Base-by-base conservation (phyloP, 2,797 vertebrate genomes). In the Somateria mollissima region DNA sequence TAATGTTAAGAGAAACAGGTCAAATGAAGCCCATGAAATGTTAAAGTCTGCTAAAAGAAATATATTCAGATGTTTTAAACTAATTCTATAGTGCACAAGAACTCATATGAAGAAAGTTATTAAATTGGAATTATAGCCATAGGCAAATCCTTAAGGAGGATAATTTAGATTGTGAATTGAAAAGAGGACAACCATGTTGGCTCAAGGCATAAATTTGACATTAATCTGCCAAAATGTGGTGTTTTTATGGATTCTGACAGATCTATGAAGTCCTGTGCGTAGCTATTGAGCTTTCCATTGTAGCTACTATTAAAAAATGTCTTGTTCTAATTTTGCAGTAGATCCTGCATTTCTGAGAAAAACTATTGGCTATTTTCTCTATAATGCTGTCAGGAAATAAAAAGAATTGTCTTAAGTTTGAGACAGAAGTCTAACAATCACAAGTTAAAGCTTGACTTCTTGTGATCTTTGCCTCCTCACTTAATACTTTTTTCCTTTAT, bases 121-220 rank as follows among this genome's bases (percentile, higher is more conserved):
- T n/a, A 91, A 89, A 87, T 18, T 90, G 28, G 57, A 85, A 89
- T 96, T 91, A 58, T 54, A 87, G 53, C 66, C 75, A 90, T 90
- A 56, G 79, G 41, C 56, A 97, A 90, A 93, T 95, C 45, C 49
- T 94, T 91, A 62, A 90, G 79, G 30, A 93, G 64, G 25, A 86
- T 79, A 87, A 92, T 87, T 93, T 92, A 78, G 74, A 77, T 84
- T 87, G 78, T 92, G 30, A 77, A 60, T 64, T 91, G 34, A 69
- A 79, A 95, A 87, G 65, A 73, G 36, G 36, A 62, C 54, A 83
- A 25, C 45, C 18, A 17, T 65, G 25, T 87, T 95, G 65, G 17
- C 65, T 94, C 39, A 88, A 73, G 86, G 51, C 51, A 92, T 76
- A 81, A 83, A 71, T 80, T 78, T 81, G 78, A 84, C 67, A 83